These are phyloP conservation scores for Syngnathus floridae DNA, from an alignment of 2,113 vertebrate genomes.

Conservation along the genomic window DNA sequence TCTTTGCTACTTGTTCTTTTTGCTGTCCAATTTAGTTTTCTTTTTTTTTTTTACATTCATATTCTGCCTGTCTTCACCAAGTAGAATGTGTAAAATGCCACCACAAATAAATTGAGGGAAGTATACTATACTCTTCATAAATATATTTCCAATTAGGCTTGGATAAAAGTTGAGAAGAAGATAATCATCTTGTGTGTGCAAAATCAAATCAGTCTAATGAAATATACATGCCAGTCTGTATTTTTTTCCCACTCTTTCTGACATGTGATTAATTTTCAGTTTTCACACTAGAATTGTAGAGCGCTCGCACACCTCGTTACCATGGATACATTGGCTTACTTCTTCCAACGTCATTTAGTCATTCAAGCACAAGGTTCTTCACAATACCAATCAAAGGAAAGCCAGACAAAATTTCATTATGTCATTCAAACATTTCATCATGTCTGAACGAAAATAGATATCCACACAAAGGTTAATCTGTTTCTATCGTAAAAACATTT, in stretches of 20 bases:
- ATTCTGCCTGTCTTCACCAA: not conserved
- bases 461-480: not conserved
- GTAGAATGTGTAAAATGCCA: not conserved
- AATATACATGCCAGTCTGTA: not conserved
- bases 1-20: not conserved
- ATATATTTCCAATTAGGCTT: too few relatives aligned
- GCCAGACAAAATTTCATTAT: not conserved
- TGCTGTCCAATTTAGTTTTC: not conserved
- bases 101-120: too few relatives aligned
- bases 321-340: not conserved
- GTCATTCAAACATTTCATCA: not conserved
- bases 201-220: not conserved
- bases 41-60: not conserved
- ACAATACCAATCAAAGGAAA: not conserved
- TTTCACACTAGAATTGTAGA: too few relatives aligned
- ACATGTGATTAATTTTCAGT: not conserved
- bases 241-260: not conserved
- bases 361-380: not conserved
- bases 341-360: not conserved
- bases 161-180: too few relatives aligned
- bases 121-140: not conserved
- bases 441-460: not conserved
- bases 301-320: not conserved
- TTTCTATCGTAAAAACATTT: not conserved
- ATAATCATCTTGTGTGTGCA: too few relatives aligned